Conservation (phyloP, 2,797 vertebrate species). For the Podarcis siculus region DNA sequence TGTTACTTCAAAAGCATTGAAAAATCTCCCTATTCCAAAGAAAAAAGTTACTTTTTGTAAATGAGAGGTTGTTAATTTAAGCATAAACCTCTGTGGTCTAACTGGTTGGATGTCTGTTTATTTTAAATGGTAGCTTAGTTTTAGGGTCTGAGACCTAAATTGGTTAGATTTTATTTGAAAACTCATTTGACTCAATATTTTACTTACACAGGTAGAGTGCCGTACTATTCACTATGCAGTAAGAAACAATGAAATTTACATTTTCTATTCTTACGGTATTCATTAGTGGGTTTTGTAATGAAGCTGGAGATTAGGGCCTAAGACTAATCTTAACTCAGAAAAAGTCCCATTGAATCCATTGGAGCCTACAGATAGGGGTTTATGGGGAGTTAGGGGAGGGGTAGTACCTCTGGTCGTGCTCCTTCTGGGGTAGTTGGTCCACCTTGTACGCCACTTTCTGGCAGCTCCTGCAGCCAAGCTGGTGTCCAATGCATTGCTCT, state of each 20-base stretch:
- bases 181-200: not conserved
- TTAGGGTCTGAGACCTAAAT: constrained; percentile 17
- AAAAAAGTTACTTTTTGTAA: constrained; percentile 43
- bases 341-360: no score
- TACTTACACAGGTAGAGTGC: not conserved
- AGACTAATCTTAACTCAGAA: not conserved
- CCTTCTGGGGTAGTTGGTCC: no score
- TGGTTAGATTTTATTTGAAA: constrained; percentile 36
- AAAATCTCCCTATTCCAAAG: constrained; percentile 28
- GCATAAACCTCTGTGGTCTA: constrained; percentile 10
- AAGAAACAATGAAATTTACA: not conserved
- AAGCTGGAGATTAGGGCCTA: not conserved
- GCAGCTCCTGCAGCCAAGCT: no score
- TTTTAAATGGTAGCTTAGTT: constrained; percentile 15
- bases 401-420: no score
- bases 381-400: not conserved
- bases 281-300: not conserved
- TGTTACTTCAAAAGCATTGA: constrained; percentile 44
- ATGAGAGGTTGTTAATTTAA: constrained; percentile 47
- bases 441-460: no score
- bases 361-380: not conserved
- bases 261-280: not conserved
- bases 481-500: no score
- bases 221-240: not conserved
- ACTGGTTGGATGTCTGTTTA: not conserved